phyloP scores from a whole-genome alignment of 2,113 vertebrate species.

The Ginglymostoma cirratum region DNA sequence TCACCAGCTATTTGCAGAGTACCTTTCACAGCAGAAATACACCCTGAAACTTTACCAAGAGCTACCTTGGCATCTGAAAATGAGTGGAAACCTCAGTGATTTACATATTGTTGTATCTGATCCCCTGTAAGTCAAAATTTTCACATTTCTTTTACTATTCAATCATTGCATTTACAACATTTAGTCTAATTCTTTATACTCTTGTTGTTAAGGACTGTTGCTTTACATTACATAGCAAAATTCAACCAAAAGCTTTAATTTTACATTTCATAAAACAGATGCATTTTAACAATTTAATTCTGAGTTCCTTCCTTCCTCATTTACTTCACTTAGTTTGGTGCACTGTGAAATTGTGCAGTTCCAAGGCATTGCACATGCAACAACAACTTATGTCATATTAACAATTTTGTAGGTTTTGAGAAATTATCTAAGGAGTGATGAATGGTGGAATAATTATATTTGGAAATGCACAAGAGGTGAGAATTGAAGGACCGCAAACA shows the following conservation, averaged over 20 bases:
- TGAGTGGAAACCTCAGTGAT: slow-evolving; percentile 33
- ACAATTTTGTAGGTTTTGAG: too few species aligned
- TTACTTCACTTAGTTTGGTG: neutral
- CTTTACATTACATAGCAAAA: neutral
- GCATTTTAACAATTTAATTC: neutral
- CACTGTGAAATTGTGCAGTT: neutral
- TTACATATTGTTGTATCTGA: slow-evolving; percentile 43
- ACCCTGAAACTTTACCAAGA: slow-evolving; percentile 45
- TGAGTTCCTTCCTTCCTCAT: neutral
- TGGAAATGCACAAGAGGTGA: neutral
- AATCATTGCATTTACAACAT: neutral
- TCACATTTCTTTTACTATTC: neutral
- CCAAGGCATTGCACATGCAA: neutral
- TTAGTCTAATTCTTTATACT: neutral
- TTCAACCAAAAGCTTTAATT: neutral
- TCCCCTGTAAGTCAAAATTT: slow-evolving; percentile 36
- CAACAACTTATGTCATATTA: neutral
- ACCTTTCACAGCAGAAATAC: slow-evolving; percentile 41
- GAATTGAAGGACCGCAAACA: neutral
- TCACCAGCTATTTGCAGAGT: slow-evolving; percentile 38
- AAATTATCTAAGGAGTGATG: neutral
- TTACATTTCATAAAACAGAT: neutral
- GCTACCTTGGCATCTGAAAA: slow-evolving; percentile 43
- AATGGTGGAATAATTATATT: neutral
- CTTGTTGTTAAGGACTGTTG: slow-evolving; percentile 6